Conservation (phyloP, 2,113 vertebrate species). For the Oreochromis spilurus region DNA sequence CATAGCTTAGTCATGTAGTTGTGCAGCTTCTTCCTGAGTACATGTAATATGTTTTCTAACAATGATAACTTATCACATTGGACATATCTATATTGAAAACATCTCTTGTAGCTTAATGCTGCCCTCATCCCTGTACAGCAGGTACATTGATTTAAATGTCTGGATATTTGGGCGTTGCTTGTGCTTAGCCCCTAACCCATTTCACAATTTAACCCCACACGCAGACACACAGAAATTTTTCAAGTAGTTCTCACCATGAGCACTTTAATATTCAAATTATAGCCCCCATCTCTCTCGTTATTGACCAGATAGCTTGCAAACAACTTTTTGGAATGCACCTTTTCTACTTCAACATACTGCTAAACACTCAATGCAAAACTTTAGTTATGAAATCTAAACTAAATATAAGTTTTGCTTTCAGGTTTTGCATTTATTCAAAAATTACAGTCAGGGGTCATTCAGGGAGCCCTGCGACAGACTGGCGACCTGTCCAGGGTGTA, state of each 20-base stretch:
- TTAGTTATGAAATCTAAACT: not conserved
- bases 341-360: not conserved
- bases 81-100: not conserved
- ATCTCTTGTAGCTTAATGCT: not conserved
- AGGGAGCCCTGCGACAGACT: too few species aligned
- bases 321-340: not conserved
- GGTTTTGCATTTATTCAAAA: not conserved
- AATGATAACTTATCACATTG: not conserved
- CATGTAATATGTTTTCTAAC: not conserved
- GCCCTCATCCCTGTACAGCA: not conserved
- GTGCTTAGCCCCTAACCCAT: not conserved
- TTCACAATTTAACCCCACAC: not conserved
- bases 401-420: not conserved
- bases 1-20: not conserved
- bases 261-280: not conserved
- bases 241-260: not conserved
- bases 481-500: too few species aligned
- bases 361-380: not conserved
- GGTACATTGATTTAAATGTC: not conserved
- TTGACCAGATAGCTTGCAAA: not conserved
- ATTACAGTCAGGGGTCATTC: not conserved
- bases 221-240: not conserved
- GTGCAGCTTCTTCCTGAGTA: not conserved
- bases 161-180: not conserved
- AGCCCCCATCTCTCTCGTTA: not conserved